Evolutionary conservation across 1,140 invertebrate species (phyloP), one percentile per base, ranked within the genome.

Genomic region (Muscidifurax raptorellus): DNA sequence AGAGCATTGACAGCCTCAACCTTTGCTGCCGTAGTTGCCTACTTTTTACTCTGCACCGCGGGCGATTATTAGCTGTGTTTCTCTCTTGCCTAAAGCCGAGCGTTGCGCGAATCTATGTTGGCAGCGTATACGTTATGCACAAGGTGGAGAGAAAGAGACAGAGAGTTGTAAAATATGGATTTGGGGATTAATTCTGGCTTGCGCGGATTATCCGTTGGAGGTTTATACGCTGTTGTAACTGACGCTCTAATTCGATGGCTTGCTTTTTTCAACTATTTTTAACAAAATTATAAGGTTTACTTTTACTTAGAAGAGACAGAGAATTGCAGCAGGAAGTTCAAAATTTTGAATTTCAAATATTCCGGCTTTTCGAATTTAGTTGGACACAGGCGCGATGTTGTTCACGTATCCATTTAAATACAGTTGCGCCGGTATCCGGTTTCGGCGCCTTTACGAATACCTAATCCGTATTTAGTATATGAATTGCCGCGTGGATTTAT

Each of bases 1-100:
- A 2, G 72, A 82, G 30, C 59, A 77, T 82, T 64, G 71, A 75
- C 80, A 75, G 80, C 69, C 80, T 75, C 69, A 82, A 75, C 80
- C 69, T 82, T 82, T 30, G 22, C 32, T 32, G 7, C 13, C 12
- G 25, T 47, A 7, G n/a, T 47, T n/a, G 52, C 52, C 52, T 59
- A 59, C 52, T 59, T 59, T 59, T 59, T 7, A 7, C 52, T 59
- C 2, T 67, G 2, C 10, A 7, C 78, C 67, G 22, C 25, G 22
- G 30, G 59, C 77, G 6, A 64, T 67, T 66, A 67, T 79, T 79
- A 67, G 52, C 25, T 59, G 5, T 27, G 32, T 28, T 40, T 25
- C 36, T 52, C 36, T 40, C 7, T 52, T 52, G 47, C 13, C 47
- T 13, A 18, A 52, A 52, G 13, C 47, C 18, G 47, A 59, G 52